These are phyloP conservation scores for Pammene fasciana DNA, from an alignment of 2,888 invertebrate species.

Conservation along the genomic window DNA sequence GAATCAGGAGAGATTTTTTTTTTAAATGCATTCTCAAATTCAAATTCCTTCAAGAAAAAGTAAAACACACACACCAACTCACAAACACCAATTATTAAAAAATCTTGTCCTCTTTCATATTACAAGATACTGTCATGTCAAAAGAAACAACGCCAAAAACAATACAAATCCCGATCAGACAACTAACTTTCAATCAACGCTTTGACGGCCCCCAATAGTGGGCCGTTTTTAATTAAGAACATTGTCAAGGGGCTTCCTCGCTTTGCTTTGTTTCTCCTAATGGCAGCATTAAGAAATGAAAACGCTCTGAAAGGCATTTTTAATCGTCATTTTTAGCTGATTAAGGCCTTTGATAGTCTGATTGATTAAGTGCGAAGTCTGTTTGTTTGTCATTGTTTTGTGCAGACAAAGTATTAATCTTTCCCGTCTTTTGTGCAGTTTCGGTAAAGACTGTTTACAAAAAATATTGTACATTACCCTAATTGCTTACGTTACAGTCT, in stretches of 20 bases:
- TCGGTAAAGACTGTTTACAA: too few species aligned
- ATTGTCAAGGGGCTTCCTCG: slow-evolving; percentile 64
- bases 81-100: too few species aligned
- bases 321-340: slow-evolving; percentile 48
- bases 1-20: too few species aligned
- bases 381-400: slow-evolving; percentile 3
- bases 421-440: neutral
- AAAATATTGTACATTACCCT: too few species aligned
- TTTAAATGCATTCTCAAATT: too few species aligned
- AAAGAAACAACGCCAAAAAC: slow-evolving; percentile 10
- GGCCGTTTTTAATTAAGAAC: slow-evolving; percentile 80
- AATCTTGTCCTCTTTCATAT: too few species aligned
- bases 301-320: slow-evolving; percentile 40
- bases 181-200: slow-evolving; percentile 37
- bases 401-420: slow-evolving; percentile 4
- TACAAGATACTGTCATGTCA: neutral
- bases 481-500: too few species aligned
- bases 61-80: too few species aligned
- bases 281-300: slow-evolving; percentile 70
- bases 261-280: slow-evolving; percentile 62
- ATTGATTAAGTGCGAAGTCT: slow-evolving; percentile 37
- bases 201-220: slow-evolving; percentile 59
- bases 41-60: too few species aligned
- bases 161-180: slow-evolving; percentile 18
- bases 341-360: slow-evolving; percentile 44